phyloP scores from a whole-genome alignment of 2,113 vertebrate genomes.

The Uria lomvia region DNA sequence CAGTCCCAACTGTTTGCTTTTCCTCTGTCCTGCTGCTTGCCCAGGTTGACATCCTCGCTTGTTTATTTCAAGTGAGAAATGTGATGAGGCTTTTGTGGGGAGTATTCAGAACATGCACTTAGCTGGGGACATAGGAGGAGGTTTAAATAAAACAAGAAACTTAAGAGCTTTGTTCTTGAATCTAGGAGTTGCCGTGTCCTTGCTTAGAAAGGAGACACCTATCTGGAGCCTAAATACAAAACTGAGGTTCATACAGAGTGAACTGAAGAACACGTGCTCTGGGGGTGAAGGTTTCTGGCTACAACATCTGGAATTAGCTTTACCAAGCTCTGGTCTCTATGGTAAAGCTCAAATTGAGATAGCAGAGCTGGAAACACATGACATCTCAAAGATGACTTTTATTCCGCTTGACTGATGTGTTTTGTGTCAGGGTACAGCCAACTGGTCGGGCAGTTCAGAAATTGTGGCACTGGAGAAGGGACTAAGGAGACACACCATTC shows the following conservation, averaged over 20 bases:
- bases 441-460: neutral
- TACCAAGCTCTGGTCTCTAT: neutral
- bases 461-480: neutral
- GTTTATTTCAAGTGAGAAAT: neutral
- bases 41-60: neutral
- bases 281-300: neutral
- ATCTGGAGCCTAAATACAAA: neutral
- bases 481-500: neutral
- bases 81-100: neutral
- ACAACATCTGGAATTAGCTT: neutral
- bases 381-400: neutral
- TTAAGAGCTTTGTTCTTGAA: neutral
- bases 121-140: neutral
- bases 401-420: accelerated
- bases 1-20: neutral
- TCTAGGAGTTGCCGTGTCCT: neutral
- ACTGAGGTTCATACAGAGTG: neutral
- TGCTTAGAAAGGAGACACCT: neutral
- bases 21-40: neutral
- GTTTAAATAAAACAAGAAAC: neutral
- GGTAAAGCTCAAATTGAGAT: neutral
- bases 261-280: neutral
- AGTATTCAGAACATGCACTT: neutral
- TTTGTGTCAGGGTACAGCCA: neutral
- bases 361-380: neutral